phyloP scores from a whole-genome alignment of 2,113 vertebrate species.

The Poecile atricapillus region DNA sequence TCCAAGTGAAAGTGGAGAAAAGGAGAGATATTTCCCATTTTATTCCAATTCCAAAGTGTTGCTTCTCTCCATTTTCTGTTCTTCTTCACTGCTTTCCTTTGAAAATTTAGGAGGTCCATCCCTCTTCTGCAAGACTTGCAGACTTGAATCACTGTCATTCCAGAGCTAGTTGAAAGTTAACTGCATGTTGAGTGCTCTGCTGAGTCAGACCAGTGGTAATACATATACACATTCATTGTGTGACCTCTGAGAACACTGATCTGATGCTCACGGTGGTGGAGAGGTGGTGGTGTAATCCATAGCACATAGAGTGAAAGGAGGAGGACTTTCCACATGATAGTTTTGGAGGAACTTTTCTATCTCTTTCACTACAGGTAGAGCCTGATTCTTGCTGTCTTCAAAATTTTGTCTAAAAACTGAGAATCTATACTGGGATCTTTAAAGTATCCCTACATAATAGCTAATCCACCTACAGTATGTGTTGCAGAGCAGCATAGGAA shows the following conservation, averaged over 20 bases:
- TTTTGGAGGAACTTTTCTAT: neutral
- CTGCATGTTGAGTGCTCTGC: neutral
- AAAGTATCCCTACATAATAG: neutral
- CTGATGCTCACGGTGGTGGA: neutral
- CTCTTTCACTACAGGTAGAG: neutral
- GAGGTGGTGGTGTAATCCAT: neutral
- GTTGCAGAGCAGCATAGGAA: neutral
- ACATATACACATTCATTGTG: neutral
- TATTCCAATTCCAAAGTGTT: neutral
- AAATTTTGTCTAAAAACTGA: neutral
- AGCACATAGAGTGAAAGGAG: neutral
- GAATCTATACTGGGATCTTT: neutral
- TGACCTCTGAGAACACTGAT: neutral
- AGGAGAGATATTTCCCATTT: neutral
- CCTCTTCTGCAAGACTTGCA: neutral
- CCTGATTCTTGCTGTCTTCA: neutral
- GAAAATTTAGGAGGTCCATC: neutral
- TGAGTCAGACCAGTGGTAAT: constrained; percentile 8
- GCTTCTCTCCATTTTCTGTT: neutral
- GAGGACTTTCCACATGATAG: neutral
- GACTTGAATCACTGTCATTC: neutral
- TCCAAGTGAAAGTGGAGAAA: neutral
- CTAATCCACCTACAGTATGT: neutral
- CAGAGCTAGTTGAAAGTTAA: constrained; percentile 26
- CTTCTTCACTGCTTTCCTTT: neutral